Conservation (phyloP, 2,797 vertebrate species). For the Hyperoplus lanceolatus region DNA sequence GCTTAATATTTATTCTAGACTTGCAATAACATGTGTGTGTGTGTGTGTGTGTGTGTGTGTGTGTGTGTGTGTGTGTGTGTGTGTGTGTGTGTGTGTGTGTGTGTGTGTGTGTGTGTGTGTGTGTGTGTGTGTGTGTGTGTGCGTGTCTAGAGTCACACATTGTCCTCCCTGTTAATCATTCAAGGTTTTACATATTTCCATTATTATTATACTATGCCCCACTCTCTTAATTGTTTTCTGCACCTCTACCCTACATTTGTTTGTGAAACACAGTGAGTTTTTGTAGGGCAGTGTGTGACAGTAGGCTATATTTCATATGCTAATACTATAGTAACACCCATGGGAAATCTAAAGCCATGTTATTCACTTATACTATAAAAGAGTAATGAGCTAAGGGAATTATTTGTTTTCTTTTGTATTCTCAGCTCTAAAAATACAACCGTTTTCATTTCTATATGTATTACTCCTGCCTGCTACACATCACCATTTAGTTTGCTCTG, state of each 20-base stretch:
- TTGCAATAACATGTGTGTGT: not conserved
- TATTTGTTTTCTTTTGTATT: not conserved
- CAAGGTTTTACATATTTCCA: not conserved
- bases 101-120: too few species aligned
- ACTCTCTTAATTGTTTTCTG: not conserved
- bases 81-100: too few species aligned
- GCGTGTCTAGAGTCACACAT: conserved; percentile 3
- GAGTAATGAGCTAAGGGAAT: not conserved
- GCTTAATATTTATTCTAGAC: not conserved
- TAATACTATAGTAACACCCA: conserved; percentile 13
- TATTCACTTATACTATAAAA: not conserved
- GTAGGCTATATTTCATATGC: not conserved
- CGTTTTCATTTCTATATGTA: not conserved
- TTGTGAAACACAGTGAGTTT: conserved; percentile 9
- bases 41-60: too few species aligned
- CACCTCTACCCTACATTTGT: too few species aligned
- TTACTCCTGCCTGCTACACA: not conserved
- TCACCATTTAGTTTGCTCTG: conserved; percentile 1
- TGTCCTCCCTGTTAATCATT: not conserved
- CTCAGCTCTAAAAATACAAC: not conserved
- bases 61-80: too few species aligned
- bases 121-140: too few species aligned
- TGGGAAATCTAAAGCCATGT: not conserved
- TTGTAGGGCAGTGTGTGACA: conserved; percentile 19
- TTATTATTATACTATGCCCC: not conserved